phyloP scores from a whole-genome alignment of 2,113 vertebrate species.

The Nerophis lumbriciformis region DNA sequence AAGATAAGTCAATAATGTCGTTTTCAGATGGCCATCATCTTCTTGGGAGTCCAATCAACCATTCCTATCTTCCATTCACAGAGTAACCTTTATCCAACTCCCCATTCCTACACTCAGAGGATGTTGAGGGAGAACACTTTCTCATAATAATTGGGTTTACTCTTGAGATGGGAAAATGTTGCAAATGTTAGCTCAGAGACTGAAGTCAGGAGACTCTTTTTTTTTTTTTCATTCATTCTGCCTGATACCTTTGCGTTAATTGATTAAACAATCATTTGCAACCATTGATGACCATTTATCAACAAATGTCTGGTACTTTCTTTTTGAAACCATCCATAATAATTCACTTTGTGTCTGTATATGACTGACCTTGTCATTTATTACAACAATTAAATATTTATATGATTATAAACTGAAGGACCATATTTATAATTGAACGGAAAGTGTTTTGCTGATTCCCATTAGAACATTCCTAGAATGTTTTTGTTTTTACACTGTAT shows the following conservation, averaged over 20 bases:
- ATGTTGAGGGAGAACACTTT: constrained; percentile 48
- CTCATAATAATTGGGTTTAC: constrained; percentile 35
- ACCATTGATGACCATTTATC: not conserved
- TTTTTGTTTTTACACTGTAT: not conserved
- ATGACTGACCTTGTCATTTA: no score
- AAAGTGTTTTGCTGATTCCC: not conserved
- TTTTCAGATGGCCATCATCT: constrained; percentile 13
- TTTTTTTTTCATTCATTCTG: not conserved
- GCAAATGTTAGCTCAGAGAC: constrained; percentile 8
- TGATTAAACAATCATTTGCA: not conserved
- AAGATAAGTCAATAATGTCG: no score
- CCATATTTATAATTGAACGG: not conserved
- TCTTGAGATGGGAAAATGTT: constrained; percentile 23
- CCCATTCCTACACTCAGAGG: constrained; percentile 23
- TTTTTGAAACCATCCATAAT: no score
- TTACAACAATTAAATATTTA: no score
- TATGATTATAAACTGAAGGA: no score
- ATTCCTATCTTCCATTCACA: constrained; percentile 51
- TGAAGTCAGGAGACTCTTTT: not conserved
- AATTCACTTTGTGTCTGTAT: no score
- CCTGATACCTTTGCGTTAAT: not conserved
- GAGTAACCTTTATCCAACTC: constrained; percentile 31
- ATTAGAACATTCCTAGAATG: not conserved
- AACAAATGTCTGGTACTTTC: no score
- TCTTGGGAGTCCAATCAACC: constrained; percentile 33